Evolutionary conservation across 2,113 vertebrate genomes (phyloP).

Genomic region (Chaetops frenatus): DNA sequence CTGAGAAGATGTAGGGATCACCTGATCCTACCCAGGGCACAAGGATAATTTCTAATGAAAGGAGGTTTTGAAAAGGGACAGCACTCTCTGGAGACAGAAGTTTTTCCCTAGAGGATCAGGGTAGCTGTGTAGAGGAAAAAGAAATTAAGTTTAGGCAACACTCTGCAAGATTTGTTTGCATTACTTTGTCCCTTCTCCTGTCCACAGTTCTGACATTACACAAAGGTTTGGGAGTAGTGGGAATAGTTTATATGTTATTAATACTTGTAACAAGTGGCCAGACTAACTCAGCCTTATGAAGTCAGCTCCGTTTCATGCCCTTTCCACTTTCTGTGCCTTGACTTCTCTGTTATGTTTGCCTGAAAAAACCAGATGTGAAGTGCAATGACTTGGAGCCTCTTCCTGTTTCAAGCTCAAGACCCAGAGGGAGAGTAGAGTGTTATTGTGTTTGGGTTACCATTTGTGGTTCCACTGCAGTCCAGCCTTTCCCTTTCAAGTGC

Average conservation of each 20-base stretch:
- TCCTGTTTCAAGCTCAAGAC: not conserved
- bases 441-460: not conserved
- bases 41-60: not conserved
- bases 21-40: not conserved
- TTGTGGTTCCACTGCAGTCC: not conserved
- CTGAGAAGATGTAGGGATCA: not conserved
- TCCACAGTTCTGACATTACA: not conserved
- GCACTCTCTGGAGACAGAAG: not conserved
- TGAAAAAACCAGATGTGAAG: constrained; percentile 56
- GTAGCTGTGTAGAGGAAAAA: not conserved
- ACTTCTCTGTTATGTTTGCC: constrained; percentile 67
- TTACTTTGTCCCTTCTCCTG: not conserved
- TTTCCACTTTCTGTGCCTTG: constrained; percentile 39
- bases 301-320: constrained; percentile 49
- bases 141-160: not conserved
- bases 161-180: not conserved
- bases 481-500: not conserved
- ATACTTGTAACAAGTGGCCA: not conserved
- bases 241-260: not conserved
- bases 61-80: not conserved
- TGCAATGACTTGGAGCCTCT: constrained; percentile 32
- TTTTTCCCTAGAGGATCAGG: not conserved
- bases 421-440: not conserved
- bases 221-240: not conserved
- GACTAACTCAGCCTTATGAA: not conserved